phyloP scores from a whole-genome alignment of 2,888 invertebrate species.

The Eurytoma adleriae region DNA sequence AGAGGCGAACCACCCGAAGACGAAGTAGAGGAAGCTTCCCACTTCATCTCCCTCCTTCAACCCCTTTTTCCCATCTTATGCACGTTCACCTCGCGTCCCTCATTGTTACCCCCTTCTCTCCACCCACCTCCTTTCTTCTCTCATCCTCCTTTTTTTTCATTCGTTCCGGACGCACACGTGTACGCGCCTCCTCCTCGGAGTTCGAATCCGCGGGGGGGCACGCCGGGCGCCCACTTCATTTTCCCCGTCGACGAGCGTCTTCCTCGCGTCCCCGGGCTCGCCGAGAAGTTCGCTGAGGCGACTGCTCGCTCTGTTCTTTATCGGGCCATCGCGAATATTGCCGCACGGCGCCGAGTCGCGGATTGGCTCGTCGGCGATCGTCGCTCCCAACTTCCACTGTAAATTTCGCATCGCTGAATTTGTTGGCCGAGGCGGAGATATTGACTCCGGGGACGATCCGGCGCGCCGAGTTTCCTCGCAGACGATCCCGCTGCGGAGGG shows the following conservation, averaged over 20 bases:
- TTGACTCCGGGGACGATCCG: not conserved
- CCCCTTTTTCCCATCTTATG: constrained; percentile 28
- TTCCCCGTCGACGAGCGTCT: constrained; percentile 1
- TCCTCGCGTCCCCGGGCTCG: constrained; percentile 1
- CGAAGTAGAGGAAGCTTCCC: not conserved
- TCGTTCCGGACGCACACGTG: not conserved
- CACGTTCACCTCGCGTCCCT: constrained; percentile 11
- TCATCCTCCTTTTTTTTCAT: not conserved
- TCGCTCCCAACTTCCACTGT: constrained; percentile 32
- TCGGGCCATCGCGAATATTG: constrained; percentile 30
- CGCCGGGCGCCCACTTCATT: constrained; percentile 21
- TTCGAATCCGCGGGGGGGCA: not conserved
- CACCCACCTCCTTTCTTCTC: constrained; percentile 3
- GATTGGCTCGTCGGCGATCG: constrained; percentile 6
- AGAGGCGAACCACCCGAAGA: not conserved
- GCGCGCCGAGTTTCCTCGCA: not conserved
- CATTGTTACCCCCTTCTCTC: not conserved
- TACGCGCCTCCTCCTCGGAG: not conserved
- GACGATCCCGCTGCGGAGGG: not conserved
- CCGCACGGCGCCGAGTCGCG: not conserved
- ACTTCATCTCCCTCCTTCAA: constrained; percentile 7
- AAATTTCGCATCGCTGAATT: constrained; percentile 42
- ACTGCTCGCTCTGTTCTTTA: constrained; percentile 8
- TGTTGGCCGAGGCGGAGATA: constrained; percentile 10
- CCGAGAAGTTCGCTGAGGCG: too few species aligned